Evolutionary conservation across 1,140 invertebrate genomes (phyloP), one percentile per base, ranked within the genome.

Genomic region (Drosophila malerkotliana): DNA sequence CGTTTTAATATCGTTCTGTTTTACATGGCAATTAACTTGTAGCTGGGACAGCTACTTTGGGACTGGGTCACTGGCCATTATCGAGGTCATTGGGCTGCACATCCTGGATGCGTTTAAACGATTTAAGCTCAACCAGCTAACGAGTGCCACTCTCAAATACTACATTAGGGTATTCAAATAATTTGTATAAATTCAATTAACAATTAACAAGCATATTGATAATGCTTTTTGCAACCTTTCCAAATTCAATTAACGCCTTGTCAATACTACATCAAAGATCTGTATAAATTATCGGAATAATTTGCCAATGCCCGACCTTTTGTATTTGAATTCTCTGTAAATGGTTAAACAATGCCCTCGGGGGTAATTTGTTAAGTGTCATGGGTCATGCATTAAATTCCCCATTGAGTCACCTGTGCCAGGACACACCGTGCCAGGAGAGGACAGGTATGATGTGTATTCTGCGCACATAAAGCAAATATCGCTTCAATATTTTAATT

Each of bases 21-120:
- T 75, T 78, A 82, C 82, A 85, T 48, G 79, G 51, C 83, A 87
- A 87, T 87, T 87, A 87, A 79, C 58, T 88, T 82, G 82, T 79
- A 54, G 52, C 69, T 37, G 49, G 53, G 48, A 37, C 54, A 51
- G n/a, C 14, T 58, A 26, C 28, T 21, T 61, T 61, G 64, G 34
- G 69, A 78, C 26, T 54, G 53, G 14, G 21, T 61, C 44, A 79
- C 72, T 58, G 44, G 8, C 26, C 26, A 10, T 30, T 39, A 69
- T 57, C 32, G 32, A 18, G 63, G 52, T 18, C 26, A 68, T 39
- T 6, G 55, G n/a, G 30, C 18, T 6, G 28, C 15, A 10, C 15
- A 53, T 24, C 44, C 18, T 3, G 44, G 15, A 10, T 18, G n/a
- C 44, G 8, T 10, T 15, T 21, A 21, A 21, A 37, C 10, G 10